Base-by-base conservation (phyloP, 2,113 vertebrate genomes). In the Desmodus rotundus region DNA sequence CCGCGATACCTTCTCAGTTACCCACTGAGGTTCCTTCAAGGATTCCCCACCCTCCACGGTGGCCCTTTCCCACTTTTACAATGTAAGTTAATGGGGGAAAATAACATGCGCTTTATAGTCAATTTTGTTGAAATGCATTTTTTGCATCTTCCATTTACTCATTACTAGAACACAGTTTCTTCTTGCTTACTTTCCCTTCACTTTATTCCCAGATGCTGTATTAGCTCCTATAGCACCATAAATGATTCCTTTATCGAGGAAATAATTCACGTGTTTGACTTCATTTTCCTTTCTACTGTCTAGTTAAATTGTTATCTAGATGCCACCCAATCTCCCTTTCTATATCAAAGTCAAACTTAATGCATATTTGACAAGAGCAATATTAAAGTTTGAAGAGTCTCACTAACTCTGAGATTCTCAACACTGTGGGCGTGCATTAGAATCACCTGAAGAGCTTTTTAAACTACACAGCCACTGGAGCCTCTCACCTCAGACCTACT, bases 251-350 rank as follows among this genome's bases (percentile, higher is more conserved):
- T 96, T 93, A 96, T 72, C 89, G 87, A 97, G 84, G 80, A 97
- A 97, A 87, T 96, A 95, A 96, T 92, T 95, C 67, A 73, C 89
- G 61, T 89, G 50, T 87, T 97, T 97, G 84, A 87, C 90, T 97
- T 96, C 92, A 97, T 94, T 96, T 95, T 96, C 78, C 63, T 87
- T 96, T 95, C 65, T 93, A 91, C 82, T 83, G 36, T 82, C 91
- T 95, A 95, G 92, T 96, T 95, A 97, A 96, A 96, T 93, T 95
- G 78, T 96, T 96, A 94, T 96, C 96, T 90, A 90, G 87, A 92
- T 94, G 91, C 95, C 15, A 87, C 52, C 83, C 81, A 97, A 88
- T 96, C 94, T 95, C 95, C 89, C 67, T 92, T 96, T 95, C 93
- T 95, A 81, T 73, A 96, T 92, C 87, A 85, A 97, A 96, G 81